Conservation (phyloP, 2,797 vertebrate species). For the Pteronotus mesoamericanus region DNA sequence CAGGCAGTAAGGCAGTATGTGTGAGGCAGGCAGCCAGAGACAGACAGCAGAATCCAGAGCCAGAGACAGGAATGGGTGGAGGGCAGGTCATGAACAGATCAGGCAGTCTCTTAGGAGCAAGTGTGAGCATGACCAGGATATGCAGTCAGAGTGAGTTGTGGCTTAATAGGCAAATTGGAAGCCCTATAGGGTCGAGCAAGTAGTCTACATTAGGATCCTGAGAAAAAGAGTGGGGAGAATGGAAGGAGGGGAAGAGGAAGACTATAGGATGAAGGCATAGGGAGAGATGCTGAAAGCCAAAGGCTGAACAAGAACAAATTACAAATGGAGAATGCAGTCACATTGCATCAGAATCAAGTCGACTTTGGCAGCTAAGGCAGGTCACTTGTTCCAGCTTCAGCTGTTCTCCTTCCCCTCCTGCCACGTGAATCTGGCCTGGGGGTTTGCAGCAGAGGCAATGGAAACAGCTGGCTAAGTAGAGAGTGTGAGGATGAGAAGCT, state of each 20-base stretch:
- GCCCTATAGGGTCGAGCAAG: neutral
- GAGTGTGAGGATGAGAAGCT: neutral
- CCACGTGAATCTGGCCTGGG: slow-evolving; percentile 56
- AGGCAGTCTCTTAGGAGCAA: slow-evolving; percentile 27
- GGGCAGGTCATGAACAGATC: slow-evolving; percentile 24
- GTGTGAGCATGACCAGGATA: slow-evolving; percentile 15
- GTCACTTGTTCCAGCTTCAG: slow-evolving; percentile 53
- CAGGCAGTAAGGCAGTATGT: slow-evolving; percentile 20
- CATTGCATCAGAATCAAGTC: slow-evolving; percentile 63
- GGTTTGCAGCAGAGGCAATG: slow-evolving; percentile 34
- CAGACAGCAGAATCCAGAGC: slow-evolving; percentile 31
- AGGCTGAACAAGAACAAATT: slow-evolving; percentile 70
- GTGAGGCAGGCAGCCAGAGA: slow-evolving; percentile 50
- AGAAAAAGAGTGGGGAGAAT: neutral
- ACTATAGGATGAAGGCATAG: neutral
- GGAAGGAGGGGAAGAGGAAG: neutral
- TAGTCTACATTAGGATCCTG: neutral
- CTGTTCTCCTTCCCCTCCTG: slow-evolving; percentile 42
- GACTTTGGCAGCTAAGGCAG: slow-evolving; percentile 62
- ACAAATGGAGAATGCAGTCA: slow-evolving; percentile 59
- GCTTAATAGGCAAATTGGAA: slow-evolving; percentile 27
- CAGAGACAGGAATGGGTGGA: slow-evolving; percentile 45
- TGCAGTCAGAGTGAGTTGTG: neutral
- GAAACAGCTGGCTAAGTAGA: slow-evolving; percentile 53
- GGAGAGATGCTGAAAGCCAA: slow-evolving; percentile 31